Evolutionary conservation across 2,797 vertebrate species (phyloP).

Genomic region (Molothrus aeneus): DNA sequence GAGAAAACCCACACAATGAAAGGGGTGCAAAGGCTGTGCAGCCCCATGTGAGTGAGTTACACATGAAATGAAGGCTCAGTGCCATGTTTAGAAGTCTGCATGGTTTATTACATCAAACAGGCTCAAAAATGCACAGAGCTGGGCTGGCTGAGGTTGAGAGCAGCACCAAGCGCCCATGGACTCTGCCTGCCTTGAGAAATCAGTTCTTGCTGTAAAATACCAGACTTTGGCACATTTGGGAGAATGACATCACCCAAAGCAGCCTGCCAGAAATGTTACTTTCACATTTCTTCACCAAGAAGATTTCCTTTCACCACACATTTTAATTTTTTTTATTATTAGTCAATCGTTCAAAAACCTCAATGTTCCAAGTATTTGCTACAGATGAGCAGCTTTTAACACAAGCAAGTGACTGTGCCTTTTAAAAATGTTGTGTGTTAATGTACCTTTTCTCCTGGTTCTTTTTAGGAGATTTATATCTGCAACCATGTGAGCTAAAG

Average conservation of each 20-base stretch:
- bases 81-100: neutral
- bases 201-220: constrained; percentile 70
- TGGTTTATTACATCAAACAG: constrained; percentile 47
- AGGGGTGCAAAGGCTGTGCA: neutral
- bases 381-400: constrained; percentile 59
- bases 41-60: accelerated
- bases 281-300: constrained; percentile 70
- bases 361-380: constrained; percentile 65
- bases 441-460: neutral
- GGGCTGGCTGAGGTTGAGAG: constrained; percentile 66
- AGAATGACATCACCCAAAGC: constrained; percentile 73
- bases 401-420: constrained; percentile 29
- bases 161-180: constrained; percentile 57
- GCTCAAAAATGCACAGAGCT: constrained; percentile 34
- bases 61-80: neutral
- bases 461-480: constrained; percentile 47
- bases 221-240: constrained; percentile 73
- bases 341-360: constrained; percentile 46
- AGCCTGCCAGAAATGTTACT: constrained; percentile 75
- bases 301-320: constrained; percentile 66
- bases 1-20: neutral
- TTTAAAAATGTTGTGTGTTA: constrained; percentile 29
- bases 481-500: constrained; percentile 33
- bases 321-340: neutral
- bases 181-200: constrained; percentile 60